Evolutionary conservation across 2,113 vertebrate genomes (phyloP), one percentile per base, ranked within the genome.

Genomic region (Lutjanus erythropterus): DNA sequence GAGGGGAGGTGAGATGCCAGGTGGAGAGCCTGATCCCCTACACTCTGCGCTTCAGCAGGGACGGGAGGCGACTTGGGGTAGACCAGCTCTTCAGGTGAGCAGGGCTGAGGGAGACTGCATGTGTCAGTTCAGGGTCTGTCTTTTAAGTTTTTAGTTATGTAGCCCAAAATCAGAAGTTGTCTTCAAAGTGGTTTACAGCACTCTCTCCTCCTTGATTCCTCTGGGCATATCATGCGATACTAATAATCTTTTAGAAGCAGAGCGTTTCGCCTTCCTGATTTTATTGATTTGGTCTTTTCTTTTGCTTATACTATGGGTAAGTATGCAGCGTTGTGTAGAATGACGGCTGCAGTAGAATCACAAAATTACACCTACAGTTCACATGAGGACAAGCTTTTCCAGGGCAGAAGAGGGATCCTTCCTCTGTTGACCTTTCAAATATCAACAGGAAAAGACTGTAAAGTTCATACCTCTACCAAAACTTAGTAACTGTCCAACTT

Each of bases 11-110:
- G 79, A 74, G 68, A 44, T 99, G 98, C 87, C 94, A 94, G 0
- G 94, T 97, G 23, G 96, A 97, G 37, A 99, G 98, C 82, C 95
- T 99, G 83, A 92, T 99, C 81, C 98, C 98, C 42, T 97, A 96
- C 88, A 97, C 96, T 9, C 84, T 97, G 68, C 96, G 82, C 71
- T 99, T 99, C 80, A 95, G 92, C 89, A 95, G 93, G 89, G 96
- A 97, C 74, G 98, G 97, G 60, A 67, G 92, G 49, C 88, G 86
- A 18, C 91, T 99, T 15, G 97, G 98, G 66, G 91, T 94, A 58
- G 97, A 99, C 75, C 98, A 97, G 73, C 94, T 97, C 71, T 98
- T 97, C 84, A 97, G 93, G 98, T 99, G 85, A 90, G 74, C 14
- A 56, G 5, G 50, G 27, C 10, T 14, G 11, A 19, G 10, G 27